phyloP scores from a whole-genome alignment of 2,797 vertebrate species.

The Pseudomugil tenellus region DNA sequence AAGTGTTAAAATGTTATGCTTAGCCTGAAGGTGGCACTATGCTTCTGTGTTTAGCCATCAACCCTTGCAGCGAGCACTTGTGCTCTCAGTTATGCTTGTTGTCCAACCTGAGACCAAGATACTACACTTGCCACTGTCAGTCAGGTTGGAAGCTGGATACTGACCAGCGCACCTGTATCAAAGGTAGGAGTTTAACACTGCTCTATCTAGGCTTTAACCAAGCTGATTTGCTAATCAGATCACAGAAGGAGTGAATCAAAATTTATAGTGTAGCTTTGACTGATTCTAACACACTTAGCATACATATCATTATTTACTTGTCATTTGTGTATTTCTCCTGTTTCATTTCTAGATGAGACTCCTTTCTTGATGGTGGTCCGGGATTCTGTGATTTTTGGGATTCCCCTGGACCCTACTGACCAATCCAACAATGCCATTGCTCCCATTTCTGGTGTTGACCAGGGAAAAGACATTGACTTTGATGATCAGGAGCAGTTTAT shows the following conservation, averaged over 20 bases:
- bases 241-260: not conserved
- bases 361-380: slow-evolving; percentile 82
- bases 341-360: slow-evolving; percentile 68
- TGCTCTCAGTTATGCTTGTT: slow-evolving; percentile 93
- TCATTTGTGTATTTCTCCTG: slow-evolving; percentile 7
- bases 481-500: slow-evolving; percentile 79
- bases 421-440: slow-evolving; percentile 80
- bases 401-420: slow-evolving; percentile 78
- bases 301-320: not conserved
- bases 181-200: slow-evolving; percentile 79
- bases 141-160: slow-evolving; percentile 89
- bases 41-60: slow-evolving; percentile 77
- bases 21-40: slow-evolving; percentile 26
- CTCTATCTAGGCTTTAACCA: not conserved
- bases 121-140: slow-evolving; percentile 91
- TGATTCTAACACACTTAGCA: no score
- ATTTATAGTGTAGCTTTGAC: not conserved
- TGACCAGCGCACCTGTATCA: slow-evolving; percentile 87
- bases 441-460: slow-evolving; percentile 73
- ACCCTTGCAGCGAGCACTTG: slow-evolving; percentile 84
- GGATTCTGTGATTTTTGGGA: slow-evolving; percentile 77
- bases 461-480: slow-evolving; percentile 79
- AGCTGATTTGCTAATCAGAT: not conserved
- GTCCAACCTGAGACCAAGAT: slow-evolving; percentile 82
- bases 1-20: not conserved